Conservation (phyloP, 2,113 vertebrate species). For the Oncorhynchus masou region DNA sequence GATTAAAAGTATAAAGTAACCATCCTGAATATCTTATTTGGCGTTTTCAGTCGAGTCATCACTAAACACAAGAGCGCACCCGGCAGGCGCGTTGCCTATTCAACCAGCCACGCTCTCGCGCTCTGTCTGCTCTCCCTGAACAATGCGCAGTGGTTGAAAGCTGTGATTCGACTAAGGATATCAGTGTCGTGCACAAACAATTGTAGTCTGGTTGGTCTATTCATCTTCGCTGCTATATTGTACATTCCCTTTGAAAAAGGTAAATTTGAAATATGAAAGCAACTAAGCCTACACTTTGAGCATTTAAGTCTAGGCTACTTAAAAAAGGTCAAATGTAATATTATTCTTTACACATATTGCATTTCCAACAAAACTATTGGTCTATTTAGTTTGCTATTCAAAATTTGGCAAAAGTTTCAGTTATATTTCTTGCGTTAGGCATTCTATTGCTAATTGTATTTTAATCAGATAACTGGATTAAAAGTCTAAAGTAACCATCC, state of each 20-base stretch:
- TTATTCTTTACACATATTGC: no score
- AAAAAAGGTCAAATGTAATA: no score
- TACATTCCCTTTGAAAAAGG: no score
- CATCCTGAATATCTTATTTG: slow-evolving; percentile 27
- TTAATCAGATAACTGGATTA: neutral
- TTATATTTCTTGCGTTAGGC: neutral
- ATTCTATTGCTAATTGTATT: neutral
- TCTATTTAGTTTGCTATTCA: no score
- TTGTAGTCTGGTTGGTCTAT: slow-evolving; percentile 65
- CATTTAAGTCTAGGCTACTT: no score
- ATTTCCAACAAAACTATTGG: no score
- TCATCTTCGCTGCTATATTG: slow-evolving; percentile 49
- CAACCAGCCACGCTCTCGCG: no score
- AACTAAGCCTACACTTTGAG: no score
- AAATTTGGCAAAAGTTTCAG: neutral
- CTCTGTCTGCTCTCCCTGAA: slow-evolving; percentile 51
- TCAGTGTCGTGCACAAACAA: slow-evolving; percentile 55
- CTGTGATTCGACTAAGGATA: slow-evolving; percentile 63
- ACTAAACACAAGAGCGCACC: slow-evolving; percentile 52
- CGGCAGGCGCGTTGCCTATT: no score
- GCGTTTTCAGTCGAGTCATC: slow-evolving; percentile 46
- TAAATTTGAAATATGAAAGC: no score
- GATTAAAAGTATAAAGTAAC: neutral
- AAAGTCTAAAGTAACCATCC: slow-evolving; percentile 1
- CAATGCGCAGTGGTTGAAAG: slow-evolving; percentile 29